Base-by-base conservation (phyloP, 2,113 vertebrate species). In the Cynopterus brachyotis region DNA sequence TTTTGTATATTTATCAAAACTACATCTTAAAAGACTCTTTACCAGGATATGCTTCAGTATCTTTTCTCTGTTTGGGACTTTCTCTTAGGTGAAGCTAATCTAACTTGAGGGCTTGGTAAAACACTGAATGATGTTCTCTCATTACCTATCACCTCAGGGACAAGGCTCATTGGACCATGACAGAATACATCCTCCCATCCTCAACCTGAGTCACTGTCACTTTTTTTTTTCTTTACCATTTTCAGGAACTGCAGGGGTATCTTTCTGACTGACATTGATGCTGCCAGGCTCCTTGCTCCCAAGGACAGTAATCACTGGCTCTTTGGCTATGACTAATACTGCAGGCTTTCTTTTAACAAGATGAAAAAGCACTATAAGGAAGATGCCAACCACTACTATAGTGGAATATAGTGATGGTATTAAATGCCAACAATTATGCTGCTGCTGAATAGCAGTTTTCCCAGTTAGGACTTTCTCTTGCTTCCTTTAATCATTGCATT, bases 91-190 rank as follows among this genome's bases (percentile, higher is more conserved):
- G 5, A 72, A 45, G 42, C 28, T 96, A 89, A 89, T 83, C 45
- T 40, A 32, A 8, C 24, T 0, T 5, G 85, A 11, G 6, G 4
- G 35, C 32, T 89, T 93, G 67, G 8, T 60, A 69, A 91, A 53
- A 37, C 26, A 35, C 35, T 24, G 73, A 97, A 62, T 80, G 92
- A 93, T 1, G 1, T 9, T 32, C 4, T 30, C 32, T 81, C 75
- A 88, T 94, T 97, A 89, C 4, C 32, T 96, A 59, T 50, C 95
- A 89, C 13, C 12, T 89, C 40, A 72, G 79, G 72, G 79, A 35
- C 0, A 8, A 62, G 16, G 5, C 40, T 88, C 28, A 79, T 89
- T 86, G 13, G n/a, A 89, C 93, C 89, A 40, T 83, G 55, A 94
- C n/a, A 55, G 81, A 81, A 72, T 28, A 24, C 1, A n/a, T 53